Percentiles rank a stretch among this genome's conserved stretches.
These are phyloP conservation scores for Atta cephalotes DNA, from an alignment of 1,140 invertebrate species.

Conservation along the genomic window DNA sequence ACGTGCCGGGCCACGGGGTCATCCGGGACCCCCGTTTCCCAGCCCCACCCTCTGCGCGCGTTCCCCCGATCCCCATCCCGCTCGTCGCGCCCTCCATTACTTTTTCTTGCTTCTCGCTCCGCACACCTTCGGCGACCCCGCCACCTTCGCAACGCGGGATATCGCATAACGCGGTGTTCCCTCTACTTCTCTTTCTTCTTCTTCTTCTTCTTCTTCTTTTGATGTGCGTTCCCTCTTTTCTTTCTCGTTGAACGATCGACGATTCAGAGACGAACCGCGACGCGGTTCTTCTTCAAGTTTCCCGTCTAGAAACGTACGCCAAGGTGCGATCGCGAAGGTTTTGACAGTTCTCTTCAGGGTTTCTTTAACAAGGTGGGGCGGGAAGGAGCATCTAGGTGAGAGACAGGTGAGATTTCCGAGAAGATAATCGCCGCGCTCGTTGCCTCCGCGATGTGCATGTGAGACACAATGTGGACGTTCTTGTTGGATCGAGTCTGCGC, in stretches of 20 bases:
- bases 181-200: slow-evolving; percentile 55
- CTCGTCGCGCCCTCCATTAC: slow-evolving; percentile 57
- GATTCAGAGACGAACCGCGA: slow-evolving; percentile 38
- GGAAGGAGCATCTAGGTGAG: slow-evolving; percentile 46
- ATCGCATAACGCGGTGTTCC: slow-evolving; percentile 73
- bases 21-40: slow-evolving; percentile 79
- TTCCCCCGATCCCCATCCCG: slow-evolving; percentile 51
- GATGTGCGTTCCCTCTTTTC: slow-evolving; percentile 29
- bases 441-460: slow-evolving; percentile 45
- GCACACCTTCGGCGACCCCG: slow-evolving; percentile 73
- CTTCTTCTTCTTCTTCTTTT: slow-evolving; percentile 1
- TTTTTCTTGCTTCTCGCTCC: slow-evolving; percentile 69
- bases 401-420: slow-evolving; percentile 56
- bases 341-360: slow-evolving; percentile 57
- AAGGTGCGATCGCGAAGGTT: slow-evolving; percentile 51
- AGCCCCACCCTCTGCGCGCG: slow-evolving; percentile 68
- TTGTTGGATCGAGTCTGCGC: slow-evolving; percentile 37
- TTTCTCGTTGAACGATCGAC: slow-evolving; percentile 67
- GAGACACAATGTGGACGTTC: slow-evolving; percentile 75
- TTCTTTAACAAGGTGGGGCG: slow-evolving; percentile 1
- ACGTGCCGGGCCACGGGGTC: slow-evolving; percentile 85
- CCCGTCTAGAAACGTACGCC: slow-evolving; percentile 26
- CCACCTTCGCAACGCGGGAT: slow-evolving; percentile 76
- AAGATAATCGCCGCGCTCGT: slow-evolving; percentile 57
- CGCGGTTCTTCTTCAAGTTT: slow-evolving; percentile 63